Evolutionary conservation across 2,888 invertebrate genomes (phyloP).

Genomic region (Eilema griseolum): DNA sequence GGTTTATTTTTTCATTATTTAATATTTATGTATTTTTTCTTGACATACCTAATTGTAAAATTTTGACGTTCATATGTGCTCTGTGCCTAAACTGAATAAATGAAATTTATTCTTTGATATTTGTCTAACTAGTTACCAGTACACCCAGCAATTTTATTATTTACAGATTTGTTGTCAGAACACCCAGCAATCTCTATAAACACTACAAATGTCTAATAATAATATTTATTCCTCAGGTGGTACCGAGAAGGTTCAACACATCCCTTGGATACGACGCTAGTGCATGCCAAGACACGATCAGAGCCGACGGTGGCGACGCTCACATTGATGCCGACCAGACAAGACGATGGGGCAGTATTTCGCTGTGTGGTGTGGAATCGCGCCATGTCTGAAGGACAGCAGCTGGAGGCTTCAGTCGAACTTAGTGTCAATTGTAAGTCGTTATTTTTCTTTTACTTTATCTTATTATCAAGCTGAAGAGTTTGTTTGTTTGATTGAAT

Average conservation of each 20-base stretch:
- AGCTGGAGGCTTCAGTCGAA: conserved; percentile 92
- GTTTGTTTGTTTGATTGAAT: too few relatives aligned
- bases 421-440: conserved; percentile 96
- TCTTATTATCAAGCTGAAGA: neutral
- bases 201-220: neutral
- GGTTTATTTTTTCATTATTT: too few relatives aligned
- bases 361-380: conserved; percentile 96
- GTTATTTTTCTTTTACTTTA: neutral
- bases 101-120: too few relatives aligned
- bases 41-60: too few relatives aligned
- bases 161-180: too few relatives aligned
- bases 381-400: conserved; percentile 93
- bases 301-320: conserved; percentile 92
- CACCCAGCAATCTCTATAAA: neutral
- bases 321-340: conserved; percentile 91
- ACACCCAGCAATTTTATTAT: too few relatives aligned
- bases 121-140: too few relatives aligned
- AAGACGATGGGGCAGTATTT: conserved; percentile 94
- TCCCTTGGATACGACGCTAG: conserved; percentile 90
- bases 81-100: too few relatives aligned
- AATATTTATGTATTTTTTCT: too few relatives aligned
- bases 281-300: conserved; percentile 91
- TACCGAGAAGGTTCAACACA: conserved; percentile 92
- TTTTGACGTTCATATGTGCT: too few relatives aligned
- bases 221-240: conserved; percentile 85